A percentile compares a stretch with the other conserved stretches of the same genome.
Conservation (phyloP, 2,888 invertebrate genomes). For the Sinodicranocentrus sp. region DNA sequence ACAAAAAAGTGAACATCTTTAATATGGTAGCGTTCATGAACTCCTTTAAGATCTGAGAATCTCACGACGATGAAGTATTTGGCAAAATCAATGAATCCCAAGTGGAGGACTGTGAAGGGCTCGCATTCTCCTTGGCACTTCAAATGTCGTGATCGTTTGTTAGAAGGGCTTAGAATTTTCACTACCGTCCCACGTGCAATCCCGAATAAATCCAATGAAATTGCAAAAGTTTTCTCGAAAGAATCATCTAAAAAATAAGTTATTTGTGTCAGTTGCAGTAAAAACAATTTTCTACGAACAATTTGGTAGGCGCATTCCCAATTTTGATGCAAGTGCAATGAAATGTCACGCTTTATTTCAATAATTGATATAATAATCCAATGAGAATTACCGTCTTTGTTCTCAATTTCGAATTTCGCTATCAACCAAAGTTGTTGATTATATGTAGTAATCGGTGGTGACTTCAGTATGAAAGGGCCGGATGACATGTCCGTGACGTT, state of each 20-base stretch:
- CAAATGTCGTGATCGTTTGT: constrained; percentile 85
- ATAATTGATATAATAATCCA: no score
- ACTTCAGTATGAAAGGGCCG: constrained; percentile 91
- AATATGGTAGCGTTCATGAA: constrained; percentile 91
- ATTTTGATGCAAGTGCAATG: neutral
- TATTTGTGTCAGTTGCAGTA: neutral
- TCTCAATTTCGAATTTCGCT: constrained; percentile 89
- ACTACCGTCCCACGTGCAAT: constrained; percentile 71
- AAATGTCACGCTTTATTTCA: neutral
- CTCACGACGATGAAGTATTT: constrained; percentile 91
- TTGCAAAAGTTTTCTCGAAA: constrained; percentile 92
- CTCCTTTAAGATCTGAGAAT: constrained; percentile 90
- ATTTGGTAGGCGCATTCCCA: neutral
- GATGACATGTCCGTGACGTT: constrained; percentile 78
- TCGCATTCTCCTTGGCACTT: constrained; percentile 88
- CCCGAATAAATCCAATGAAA: constrained; percentile 82
- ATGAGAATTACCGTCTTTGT: constrained; percentile 87
- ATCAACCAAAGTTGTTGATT: constrained; percentile 96
- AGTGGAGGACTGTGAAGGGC: constrained; percentile 91
- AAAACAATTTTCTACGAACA: neutral
- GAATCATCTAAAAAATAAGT: constrained; percentile 86
- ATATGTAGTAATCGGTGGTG: constrained; percentile 91
- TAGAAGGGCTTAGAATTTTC: constrained; percentile 71
- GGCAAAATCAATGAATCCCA: constrained; percentile 92
- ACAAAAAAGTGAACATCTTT: constrained; percentile 91